phyloP scores from a whole-genome alignment of 2,888 invertebrate genomes.

The Cantharis nigra region DNA sequence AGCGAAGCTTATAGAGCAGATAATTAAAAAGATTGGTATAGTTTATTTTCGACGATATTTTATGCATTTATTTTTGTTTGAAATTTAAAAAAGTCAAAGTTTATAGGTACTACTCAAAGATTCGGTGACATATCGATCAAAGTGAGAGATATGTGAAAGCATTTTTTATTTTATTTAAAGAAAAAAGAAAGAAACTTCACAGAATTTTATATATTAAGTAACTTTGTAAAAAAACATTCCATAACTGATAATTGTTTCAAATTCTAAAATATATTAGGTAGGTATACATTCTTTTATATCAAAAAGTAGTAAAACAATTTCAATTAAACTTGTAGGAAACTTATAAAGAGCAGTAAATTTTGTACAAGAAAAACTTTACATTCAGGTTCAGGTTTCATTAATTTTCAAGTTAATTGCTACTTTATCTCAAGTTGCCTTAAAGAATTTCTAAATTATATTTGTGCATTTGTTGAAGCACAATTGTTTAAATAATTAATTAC shows the following conservation, averaged over 20 bases:
- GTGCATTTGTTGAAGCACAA: background rate
- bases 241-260: background rate
- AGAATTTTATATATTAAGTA: background rate
- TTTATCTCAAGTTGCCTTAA: background rate
- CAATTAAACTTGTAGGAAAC: background rate
- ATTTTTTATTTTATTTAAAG: background rate
- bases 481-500: background rate
- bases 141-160: background rate
- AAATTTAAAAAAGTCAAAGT: background rate
- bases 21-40: background rate
- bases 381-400: background rate
- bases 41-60: background rate
- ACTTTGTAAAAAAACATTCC: background rate
- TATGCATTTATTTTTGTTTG: background rate
- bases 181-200: background rate
- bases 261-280: background rate
- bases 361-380: background rate
- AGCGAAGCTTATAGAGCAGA: background rate
- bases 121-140: background rate
- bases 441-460: background rate
- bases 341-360: background rate
- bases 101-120: too few species aligned
- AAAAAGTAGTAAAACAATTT: background rate
- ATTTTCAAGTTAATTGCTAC: background rate
- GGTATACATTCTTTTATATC: background rate